A percentile compares a stretch with the other conserved stretches of the same genome.
These are phyloP conservation scores for Echinometra lucunter DNA, from an alignment of 53 echinoderm and acorn worm genomes.

Conservation along the genomic window DNA sequence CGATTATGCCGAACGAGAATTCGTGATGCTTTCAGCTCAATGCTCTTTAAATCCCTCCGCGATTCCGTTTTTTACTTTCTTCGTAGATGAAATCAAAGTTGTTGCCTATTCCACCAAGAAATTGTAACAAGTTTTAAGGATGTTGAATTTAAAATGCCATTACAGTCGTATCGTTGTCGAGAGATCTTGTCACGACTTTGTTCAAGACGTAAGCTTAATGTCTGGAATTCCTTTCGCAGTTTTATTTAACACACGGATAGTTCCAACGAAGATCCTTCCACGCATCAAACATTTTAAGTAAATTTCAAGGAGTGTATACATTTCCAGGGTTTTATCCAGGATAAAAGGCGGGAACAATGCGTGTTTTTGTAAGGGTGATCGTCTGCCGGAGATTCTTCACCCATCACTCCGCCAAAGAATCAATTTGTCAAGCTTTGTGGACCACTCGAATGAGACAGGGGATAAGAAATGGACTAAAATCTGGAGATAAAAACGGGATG, in stretches of 20 bases:
- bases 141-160: background rate
- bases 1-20: background rate
- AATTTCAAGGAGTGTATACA: constrained; percentile 48
- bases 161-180: background rate
- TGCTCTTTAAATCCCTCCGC: no score
- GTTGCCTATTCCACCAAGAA: background rate
- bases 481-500: background rate
- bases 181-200: background rate
- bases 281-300: constrained; percentile 48
- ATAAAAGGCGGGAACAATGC: constrained; percentile 63
- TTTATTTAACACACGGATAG: background rate
- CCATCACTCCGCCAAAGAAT: constrained; percentile 51
- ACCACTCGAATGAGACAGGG: constrained; percentile 33
- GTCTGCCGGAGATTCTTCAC: constrained; percentile 24
- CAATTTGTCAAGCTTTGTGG: constrained; percentile 68
- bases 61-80: background rate
- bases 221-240: constrained; percentile 5
- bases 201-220: constrained; percentile 5
- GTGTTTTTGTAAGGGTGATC: background rate
- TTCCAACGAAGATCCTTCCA: background rate
- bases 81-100: background rate
- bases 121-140: background rate
- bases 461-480: background rate
- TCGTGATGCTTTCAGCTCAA: background rate
- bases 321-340: constrained; percentile 27